Evolutionary conservation across 2,113 vertebrate genomes (phyloP), one percentile per base, ranked within the genome.

Genomic region (Lucifuga dentata): DNA sequence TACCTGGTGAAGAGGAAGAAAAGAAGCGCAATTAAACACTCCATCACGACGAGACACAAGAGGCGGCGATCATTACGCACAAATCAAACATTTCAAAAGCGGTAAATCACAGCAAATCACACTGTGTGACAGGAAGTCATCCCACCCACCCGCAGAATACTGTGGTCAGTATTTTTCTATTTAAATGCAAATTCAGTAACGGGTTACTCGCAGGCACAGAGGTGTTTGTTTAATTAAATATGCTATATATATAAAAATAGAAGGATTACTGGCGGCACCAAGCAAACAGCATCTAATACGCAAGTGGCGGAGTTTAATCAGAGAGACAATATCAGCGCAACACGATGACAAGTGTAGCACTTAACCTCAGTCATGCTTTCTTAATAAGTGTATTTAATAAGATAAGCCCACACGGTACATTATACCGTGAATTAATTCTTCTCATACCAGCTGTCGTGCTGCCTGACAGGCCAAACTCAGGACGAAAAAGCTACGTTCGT

Each of bases 111-210:
- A 53, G 68, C 56, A 49, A 74, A 84, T 83, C 60, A 78, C 36
- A 21, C 11, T 38, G 29, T n/a, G 17, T 75, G 68, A 80, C 53
- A 53, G 45, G 41, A 57, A 81, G 67, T 33, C 60, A 62, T 76
- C 61, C 50, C 57, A 53, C 53, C 40, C 46, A 59, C 48, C 4
- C 5, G 45, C 20, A 5, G 72, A 78, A 82, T 80, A 74, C 87
- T 76, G 63, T 73, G 49, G 76, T 79, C 61, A 75, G 68, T 82
- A 61, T 78, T 86, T 74, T 75, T 79, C 86, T 77, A 90, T 91
- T 92, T 89, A 93, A 88, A 90, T 92, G 90, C 83, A 90, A 92
- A 91, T 91, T 13, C 81, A 81, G 67, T 63, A 52, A 36, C 41
- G 38, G 35, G 63, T 80, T 71, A 53, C 44, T 73, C 15, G n/a